Percentiles rank a stretch among this genome's conserved stretches.
phyloP scores from a whole-genome alignment of 1,140 invertebrate genomes.

The Vanessa tameamea region DNA sequence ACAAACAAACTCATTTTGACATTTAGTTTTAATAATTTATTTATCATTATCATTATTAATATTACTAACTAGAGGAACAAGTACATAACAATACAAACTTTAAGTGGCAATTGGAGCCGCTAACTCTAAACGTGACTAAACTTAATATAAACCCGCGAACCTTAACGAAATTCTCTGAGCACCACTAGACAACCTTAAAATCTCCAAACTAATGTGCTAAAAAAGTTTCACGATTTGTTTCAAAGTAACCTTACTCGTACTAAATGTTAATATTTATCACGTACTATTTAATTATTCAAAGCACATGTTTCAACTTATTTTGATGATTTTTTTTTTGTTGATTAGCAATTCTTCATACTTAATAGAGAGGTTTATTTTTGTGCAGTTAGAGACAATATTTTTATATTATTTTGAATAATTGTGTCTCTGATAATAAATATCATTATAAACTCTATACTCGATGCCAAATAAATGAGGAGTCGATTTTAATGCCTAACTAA shows the following conservation, averaged over 20 bases:
- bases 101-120: conserved; percentile 28
- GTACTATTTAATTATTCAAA: not conserved
- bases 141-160: conserved; percentile 39
- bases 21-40: no score
- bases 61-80: conserved; percentile 9
- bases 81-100: conserved; percentile 29
- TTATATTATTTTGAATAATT: no score
- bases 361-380: no score
- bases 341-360: no score
- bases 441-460: no score
- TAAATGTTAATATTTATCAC: not conserved
- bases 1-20: not conserved
- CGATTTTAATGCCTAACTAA: no score
- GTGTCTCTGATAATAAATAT: no score
- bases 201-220: conserved; percentile 45
- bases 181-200: conserved; percentile 44
- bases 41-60: no score
- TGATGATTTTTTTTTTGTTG: no score
- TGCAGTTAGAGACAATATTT: no score
- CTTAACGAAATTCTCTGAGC: conserved; percentile 45
- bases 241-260: conserved; percentile 27
- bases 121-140: conserved; percentile 44
- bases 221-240: conserved; percentile 46
- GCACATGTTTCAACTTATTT: no score
- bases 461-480: no score